Percentiles rank a stretch among this genome's conserved stretches.
Evolutionary conservation across 23 tunicate species (phyloP).

Genomic region (Ascidia mentula): DNA sequence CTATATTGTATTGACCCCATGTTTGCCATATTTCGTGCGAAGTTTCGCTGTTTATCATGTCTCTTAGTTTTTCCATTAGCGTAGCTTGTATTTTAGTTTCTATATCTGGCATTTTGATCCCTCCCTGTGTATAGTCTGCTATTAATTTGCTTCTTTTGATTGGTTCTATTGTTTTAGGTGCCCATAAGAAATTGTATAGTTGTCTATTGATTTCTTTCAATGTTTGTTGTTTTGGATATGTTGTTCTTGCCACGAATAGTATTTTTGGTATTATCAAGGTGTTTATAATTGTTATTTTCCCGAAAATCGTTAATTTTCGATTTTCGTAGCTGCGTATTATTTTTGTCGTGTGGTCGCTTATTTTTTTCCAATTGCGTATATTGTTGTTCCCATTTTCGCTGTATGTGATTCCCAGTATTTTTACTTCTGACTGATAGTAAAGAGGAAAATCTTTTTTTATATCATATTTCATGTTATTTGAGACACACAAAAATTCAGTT

Average conservation of each 20-base stretch:
- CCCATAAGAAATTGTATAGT: not conserved
- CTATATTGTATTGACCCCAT: not conserved
- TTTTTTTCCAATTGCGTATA: not conserved
- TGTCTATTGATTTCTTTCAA: not conserved
- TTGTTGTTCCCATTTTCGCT: not conserved
- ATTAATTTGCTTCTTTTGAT: not conserved
- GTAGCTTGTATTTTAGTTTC: not conserved
- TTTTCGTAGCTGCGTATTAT: not conserved
- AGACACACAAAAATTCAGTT: constrained; percentile 9
- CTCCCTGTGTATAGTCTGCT: not conserved
- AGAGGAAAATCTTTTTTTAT: not conserved
- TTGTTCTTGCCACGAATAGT: not conserved
- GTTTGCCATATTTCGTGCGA: not conserved
- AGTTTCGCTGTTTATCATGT: not conserved
- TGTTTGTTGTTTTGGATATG: not conserved
- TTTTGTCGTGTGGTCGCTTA: not conserved
- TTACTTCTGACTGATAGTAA: not conserved
- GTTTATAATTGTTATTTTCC: not conserved
- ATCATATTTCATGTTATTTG: not conserved
- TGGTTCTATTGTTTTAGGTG: not conserved
- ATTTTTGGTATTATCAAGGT: not conserved
- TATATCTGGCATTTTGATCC: not conserved
- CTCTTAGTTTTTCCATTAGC: not conserved
- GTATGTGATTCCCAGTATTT: not conserved
- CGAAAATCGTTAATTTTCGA: not conserved